Conservation (phyloP, 2,113 vertebrate species). For the Mionectes macconnelli region DNA sequence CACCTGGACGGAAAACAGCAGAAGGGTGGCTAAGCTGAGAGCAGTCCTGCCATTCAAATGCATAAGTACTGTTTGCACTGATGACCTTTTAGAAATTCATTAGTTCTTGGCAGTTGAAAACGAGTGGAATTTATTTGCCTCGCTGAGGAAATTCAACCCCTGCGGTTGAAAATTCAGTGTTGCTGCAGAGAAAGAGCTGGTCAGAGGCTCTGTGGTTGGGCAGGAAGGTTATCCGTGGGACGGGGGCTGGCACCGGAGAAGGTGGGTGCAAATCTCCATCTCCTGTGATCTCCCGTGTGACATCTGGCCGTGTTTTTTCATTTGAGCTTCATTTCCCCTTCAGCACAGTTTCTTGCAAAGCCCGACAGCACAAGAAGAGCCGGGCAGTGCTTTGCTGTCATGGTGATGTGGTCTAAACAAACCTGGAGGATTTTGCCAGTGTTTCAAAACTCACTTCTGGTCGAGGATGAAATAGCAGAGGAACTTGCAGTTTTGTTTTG, state of each 20-base stretch:
- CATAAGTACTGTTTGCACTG: neutral
- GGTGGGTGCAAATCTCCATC: neutral
- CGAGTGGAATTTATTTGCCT: neutral
- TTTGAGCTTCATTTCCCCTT: neutral
- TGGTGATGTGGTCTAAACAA: slow-evolving; percentile 55
- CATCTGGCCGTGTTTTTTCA: neutral
- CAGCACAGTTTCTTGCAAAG: neutral
- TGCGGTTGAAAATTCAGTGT: neutral
- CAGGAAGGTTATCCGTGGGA: neutral
- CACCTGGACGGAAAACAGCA: neutral
- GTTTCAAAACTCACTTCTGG: slow-evolving; percentile 45
- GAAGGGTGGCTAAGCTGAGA: too few relatives aligned
- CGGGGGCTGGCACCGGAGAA: neutral
- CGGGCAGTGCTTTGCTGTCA: slow-evolving; percentile 45
- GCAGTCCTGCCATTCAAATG: neutral
- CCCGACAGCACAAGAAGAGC: neutral
- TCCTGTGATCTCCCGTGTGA: neutral
- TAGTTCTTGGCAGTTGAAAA: neutral
- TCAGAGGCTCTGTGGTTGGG: neutral
- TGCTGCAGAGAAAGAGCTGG: neutral
- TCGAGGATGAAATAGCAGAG: neutral
- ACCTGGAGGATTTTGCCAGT: neutral
- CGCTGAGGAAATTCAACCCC: neutral
- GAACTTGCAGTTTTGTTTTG: slow-evolving; percentile 10
- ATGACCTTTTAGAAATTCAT: neutral